phyloP scores from a whole-genome alignment of 2,797 vertebrate genomes.

The Prunella strophiata region DNA sequence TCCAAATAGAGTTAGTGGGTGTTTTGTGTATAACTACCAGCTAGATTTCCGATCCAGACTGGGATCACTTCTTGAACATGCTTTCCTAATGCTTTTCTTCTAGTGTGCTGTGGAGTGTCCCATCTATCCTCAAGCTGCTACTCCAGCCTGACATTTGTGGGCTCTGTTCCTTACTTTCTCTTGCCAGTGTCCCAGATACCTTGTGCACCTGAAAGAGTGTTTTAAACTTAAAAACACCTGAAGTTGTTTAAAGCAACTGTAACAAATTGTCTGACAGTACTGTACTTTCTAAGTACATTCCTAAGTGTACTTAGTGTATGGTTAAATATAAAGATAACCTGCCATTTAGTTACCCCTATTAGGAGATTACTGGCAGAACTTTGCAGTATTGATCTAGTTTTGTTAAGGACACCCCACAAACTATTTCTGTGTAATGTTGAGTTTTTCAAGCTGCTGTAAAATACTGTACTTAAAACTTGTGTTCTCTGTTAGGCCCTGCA shows the following conservation, averaged over 20 bases:
- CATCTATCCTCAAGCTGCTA: neutral
- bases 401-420: neutral
- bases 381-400: neutral
- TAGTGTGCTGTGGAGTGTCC: neutral
- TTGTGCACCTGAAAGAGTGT: neutral
- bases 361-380: neutral
- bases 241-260: neutral
- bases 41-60: neutral
- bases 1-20: neutral
- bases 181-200: neutral
- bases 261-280: neutral
- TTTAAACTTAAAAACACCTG: no score
- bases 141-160: neutral
- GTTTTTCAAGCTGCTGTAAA: neutral
- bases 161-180: neutral
- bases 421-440: neutral
- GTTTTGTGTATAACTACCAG: neutral
- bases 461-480: neutral
- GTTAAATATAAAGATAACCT: neutral
- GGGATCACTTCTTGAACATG: neutral
- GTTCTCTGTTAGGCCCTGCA: constrained; percentile 86
- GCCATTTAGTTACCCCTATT: neutral
- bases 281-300: neutral
- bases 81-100: neutral
- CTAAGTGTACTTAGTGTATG: neutral